These are phyloP conservation scores for Phengaris arion DNA, from an alignment of 2,888 invertebrate species.

Conservation along the genomic window DNA sequence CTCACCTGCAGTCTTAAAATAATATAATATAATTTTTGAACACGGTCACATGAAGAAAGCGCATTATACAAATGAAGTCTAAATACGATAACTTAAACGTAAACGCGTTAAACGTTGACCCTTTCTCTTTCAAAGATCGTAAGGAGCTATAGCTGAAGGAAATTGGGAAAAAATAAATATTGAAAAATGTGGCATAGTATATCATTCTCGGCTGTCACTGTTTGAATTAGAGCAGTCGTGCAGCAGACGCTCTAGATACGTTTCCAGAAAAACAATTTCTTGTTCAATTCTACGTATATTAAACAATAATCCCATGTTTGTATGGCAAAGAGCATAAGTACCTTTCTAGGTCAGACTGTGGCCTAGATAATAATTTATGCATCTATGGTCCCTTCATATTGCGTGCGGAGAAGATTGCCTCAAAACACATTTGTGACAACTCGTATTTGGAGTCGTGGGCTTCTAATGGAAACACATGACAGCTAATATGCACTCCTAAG, in stretches of 20 bases:
- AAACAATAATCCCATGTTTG: not conserved
- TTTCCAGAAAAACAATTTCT: not conserved
- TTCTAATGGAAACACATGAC: no score
- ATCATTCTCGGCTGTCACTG: not conserved
- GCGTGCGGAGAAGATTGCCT: not conserved
- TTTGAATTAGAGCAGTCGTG: not conserved
- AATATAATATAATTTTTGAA: no score
- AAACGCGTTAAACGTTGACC: no score
- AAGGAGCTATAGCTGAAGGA: no score
- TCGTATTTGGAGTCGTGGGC: not conserved
- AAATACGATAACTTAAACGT: no score
- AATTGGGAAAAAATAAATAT: not conserved
- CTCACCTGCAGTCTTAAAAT: no score
- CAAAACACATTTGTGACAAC: not conserved
- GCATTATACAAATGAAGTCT: no score
- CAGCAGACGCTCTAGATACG: not conserved
- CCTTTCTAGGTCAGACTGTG: constrained; percentile 2
- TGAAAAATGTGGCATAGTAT: not conserved
- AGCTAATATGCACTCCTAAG: no score
- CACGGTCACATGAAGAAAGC: no score
- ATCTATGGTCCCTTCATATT: not conserved
- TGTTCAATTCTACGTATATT: not conserved
- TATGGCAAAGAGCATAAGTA: not conserved
- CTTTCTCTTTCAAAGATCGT: no score
- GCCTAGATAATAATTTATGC: not conserved